Evolutionary conservation across 2,888 invertebrate genomes (phyloP).

Genomic region (Eristalinus sepulchralis): DNA sequence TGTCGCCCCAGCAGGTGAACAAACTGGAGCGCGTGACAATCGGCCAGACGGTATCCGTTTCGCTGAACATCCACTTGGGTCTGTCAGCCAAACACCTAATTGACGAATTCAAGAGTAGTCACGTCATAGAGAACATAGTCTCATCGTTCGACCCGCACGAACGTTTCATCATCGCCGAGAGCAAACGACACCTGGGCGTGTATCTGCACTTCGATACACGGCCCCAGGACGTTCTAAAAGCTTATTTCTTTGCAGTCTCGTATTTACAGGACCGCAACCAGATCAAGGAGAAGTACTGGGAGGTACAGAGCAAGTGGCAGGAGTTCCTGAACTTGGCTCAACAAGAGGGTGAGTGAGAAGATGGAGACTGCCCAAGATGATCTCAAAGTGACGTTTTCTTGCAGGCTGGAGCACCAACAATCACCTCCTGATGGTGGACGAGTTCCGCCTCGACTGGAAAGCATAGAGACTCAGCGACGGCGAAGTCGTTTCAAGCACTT

Average conservation of each 20-base stretch:
- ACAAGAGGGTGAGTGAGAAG: conserved; percentile 79
- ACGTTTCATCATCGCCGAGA: conserved; percentile 80
- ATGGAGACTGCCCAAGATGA: neutral
- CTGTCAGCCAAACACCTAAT: conserved; percentile 79
- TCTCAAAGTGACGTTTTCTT: neutral
- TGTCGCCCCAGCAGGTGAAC: conserved; percentile 85
- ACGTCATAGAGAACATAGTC: conserved; percentile 79
- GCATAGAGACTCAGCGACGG: conserved; percentile 73
- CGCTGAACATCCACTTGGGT: conserved; percentile 78
- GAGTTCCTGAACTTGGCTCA: conserved; percentile 79
- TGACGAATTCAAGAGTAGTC: conserved; percentile 79
- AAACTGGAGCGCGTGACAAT: conserved; percentile 86
- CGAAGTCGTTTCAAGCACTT: conserved; percentile 14
- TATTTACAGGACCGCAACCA: conserved; percentile 80
- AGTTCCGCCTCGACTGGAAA: conserved; percentile 83
- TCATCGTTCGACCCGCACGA: conserved; percentile 81
- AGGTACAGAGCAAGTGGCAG: conserved; percentile 82
- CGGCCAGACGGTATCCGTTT: conserved; percentile 82
- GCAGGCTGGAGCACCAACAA: conserved; percentile 84
- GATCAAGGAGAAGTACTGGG: conserved; percentile 81
- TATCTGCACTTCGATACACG: conserved; percentile 81
- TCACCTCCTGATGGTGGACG: conserved; percentile 83
- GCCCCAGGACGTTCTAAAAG: conserved; percentile 80
- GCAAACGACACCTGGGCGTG: conserved; percentile 78
- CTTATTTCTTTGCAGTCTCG: conserved; percentile 80